Evolutionary conservation across 2,113 vertebrate genomes (phyloP).

Genomic region (Pterophyllum scalare): DNA sequence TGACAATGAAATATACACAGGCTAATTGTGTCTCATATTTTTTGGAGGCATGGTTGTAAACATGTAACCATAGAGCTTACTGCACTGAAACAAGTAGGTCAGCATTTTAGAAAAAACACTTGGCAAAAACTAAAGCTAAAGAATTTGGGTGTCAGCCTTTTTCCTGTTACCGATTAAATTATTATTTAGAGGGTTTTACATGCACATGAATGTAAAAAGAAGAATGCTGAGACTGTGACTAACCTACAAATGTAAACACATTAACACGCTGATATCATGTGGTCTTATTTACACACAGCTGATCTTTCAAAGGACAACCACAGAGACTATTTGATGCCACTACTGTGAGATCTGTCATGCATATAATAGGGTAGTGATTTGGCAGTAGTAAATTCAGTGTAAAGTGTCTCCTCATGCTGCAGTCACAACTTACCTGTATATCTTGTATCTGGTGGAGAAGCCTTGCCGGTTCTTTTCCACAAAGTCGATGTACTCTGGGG

Average conservation of each 20-base stretch:
- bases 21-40: background rate
- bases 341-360: background rate
- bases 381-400: background rate
- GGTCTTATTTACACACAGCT: conserved; percentile 10
- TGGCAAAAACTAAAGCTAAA: background rate
- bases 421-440: conserved; percentile 90
- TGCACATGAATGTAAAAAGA: background rate
- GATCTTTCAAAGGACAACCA: background rate
- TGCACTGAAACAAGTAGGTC: background rate
- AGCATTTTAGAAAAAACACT: background rate
- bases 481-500: conserved; percentile 97
- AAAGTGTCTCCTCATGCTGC: background rate
- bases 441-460: conserved; percentile 99
- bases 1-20: background rate
- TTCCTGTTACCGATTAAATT: background rate
- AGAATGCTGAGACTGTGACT: background rate
- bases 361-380: background rate
- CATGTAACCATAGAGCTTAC: background rate
- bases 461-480: conserved; percentile 97
- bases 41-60: background rate
- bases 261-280: background rate
- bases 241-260: conserved; percentile 5
- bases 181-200: background rate
- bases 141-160: background rate
- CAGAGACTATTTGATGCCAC: background rate